Percentiles rank a stretch among this genome's conserved stretches.
phyloP scores from a whole-genome alignment of 1,140 invertebrate species.

The Teleopsis dalmanni region DNA sequence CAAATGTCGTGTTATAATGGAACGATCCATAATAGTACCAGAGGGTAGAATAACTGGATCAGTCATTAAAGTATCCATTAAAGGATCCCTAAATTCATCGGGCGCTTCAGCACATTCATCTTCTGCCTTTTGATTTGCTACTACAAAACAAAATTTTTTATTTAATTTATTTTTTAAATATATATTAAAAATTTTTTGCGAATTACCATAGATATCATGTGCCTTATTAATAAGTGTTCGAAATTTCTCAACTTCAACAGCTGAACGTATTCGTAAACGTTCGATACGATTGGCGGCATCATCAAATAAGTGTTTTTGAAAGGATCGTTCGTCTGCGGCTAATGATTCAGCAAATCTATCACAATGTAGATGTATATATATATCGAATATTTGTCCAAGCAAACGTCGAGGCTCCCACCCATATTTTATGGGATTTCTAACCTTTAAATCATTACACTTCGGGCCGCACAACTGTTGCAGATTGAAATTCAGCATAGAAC shows the following conservation, averaged over 20 bases:
- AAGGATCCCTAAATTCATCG: slow-evolving; percentile 93
- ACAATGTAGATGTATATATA: slow-evolving; percentile 94
- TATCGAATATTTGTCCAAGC: slow-evolving; percentile 86
- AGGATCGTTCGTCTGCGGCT: slow-evolving; percentile 90
- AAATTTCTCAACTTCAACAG: slow-evolving; percentile 76
- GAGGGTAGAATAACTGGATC: slow-evolving; percentile 92
- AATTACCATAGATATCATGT: slow-evolving; percentile 57
- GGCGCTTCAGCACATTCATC: slow-evolving; percentile 94
- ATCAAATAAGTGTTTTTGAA: slow-evolving; percentile 84
- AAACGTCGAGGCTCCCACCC: slow-evolving; percentile 91
- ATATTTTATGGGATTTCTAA: slow-evolving; percentile 90
- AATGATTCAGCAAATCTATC: slow-evolving; percentile 82
- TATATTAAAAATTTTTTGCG: neutral
- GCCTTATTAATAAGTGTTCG: slow-evolving; percentile 71
- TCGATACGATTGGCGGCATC: slow-evolving; percentile 77
- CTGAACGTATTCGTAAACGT: slow-evolving; percentile 73
- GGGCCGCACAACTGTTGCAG: slow-evolving; percentile 93
- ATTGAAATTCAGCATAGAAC: slow-evolving; percentile 98
- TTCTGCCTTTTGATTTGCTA: slow-evolving; percentile 77
- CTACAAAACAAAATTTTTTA: slow-evolving; percentile 47
- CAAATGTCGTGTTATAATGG: slow-evolving; percentile 88
- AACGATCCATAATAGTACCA: slow-evolving; percentile 90
- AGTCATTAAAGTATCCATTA: slow-evolving; percentile 97
- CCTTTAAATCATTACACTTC: slow-evolving; percentile 96
- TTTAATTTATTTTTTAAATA: neutral